Evolutionary conservation across 2,113 vertebrate genomes (phyloP).

Genomic region (Isichthys henryi): DNA sequence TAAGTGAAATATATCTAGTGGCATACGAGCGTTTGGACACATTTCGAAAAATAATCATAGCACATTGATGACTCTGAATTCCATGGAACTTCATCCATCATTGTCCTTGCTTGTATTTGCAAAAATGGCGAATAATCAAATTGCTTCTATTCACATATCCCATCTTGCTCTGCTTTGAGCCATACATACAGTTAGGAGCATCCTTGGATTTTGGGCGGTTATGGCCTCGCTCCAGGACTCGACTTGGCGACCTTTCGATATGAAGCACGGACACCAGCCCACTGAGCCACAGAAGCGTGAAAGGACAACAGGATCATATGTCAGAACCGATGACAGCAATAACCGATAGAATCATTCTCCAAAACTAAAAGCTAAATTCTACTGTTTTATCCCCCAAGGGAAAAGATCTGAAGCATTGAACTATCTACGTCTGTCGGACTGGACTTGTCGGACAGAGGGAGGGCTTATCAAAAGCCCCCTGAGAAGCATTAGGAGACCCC

Average conservation of each 20-base stretch:
- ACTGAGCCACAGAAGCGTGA: background rate
- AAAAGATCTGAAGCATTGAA: background rate
- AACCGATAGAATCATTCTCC: background rate
- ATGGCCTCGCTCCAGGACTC: background rate
- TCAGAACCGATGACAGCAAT: background rate
- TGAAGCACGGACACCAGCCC: background rate
- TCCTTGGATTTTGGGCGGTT: background rate
- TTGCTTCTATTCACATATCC: background rate
- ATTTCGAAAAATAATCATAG: background rate
- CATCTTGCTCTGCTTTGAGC: background rate
- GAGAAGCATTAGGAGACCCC: background rate
- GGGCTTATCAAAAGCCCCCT: slow-evolving; percentile 8
- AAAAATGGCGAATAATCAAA: background rate
- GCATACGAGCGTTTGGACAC: background rate
- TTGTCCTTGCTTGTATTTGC: background rate
- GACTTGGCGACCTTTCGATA: background rate
- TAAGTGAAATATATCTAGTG: background rate
- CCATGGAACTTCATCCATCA: background rate
- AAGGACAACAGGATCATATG: background rate
- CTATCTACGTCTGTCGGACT: background rate
- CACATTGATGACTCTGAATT: background rate
- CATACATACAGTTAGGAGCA: background rate
- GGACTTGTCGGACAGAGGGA: background rate
- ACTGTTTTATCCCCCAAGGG: background rate
- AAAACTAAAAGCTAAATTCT: background rate